phyloP scores from a whole-genome alignment of 1,140 invertebrate species.

The Delia radicum region DNA sequence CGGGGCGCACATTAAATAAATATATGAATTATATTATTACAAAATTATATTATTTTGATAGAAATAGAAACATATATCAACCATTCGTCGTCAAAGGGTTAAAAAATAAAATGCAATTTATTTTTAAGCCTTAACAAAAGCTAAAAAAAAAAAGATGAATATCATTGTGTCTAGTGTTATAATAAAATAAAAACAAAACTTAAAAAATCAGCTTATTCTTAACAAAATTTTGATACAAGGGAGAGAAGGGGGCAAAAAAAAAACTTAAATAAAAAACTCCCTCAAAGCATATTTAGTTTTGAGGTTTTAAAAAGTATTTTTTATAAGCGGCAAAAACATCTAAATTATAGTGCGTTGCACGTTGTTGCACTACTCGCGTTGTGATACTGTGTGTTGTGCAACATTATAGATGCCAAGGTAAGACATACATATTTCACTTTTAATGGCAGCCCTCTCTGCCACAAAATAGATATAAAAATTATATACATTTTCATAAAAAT shows the following conservation, averaged over 20 bases:
- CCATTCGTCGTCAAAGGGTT: too few species aligned
- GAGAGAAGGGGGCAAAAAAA: neutral
- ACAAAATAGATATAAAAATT: neutral
- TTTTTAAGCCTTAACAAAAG: neutral
- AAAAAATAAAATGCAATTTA: constrained; percentile 14
- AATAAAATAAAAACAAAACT: constrained; percentile 10
- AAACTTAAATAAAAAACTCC: neutral
- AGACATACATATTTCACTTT: constrained; percentile 20
- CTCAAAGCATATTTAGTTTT: neutral
- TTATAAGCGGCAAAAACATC: constrained; percentile 10
- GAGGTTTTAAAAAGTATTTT: too few species aligned
- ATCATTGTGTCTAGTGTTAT: constrained; percentile 10
- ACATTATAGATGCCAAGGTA: neutral
- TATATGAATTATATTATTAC: too few species aligned
- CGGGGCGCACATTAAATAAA: too few species aligned
- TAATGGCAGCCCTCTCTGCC: neutral
- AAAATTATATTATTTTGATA: too few species aligned
- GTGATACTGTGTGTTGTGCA: neutral
- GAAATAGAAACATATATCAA: too few species aligned
- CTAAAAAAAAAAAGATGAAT: constrained; percentile 5
- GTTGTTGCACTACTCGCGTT: neutral
- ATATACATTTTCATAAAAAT: neutral
- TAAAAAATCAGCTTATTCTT: neutral
- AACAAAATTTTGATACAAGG: neutral
- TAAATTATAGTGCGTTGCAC: constrained; percentile 19